Base-by-base conservation (phyloP, 2,113 vertebrate genomes). In the Pagrus major region DNA sequence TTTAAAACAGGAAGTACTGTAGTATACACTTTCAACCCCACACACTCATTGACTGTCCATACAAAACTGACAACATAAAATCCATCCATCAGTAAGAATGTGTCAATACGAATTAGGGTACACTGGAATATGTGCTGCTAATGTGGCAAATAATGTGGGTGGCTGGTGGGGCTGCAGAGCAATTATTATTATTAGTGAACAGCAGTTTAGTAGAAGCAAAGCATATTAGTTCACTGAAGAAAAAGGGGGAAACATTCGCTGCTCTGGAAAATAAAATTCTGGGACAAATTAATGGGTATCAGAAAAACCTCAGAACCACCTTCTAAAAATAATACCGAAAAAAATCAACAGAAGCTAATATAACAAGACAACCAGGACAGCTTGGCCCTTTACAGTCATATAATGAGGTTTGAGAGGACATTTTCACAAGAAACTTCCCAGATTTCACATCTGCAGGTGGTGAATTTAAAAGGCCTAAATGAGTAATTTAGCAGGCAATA, bases 141-240 rank as follows among this genome's bases (percentile, higher is more conserved):
- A 70, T n/a, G 77, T 46, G 76, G 35, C 23, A 31, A n/a, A 47
- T 35, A 29, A 8, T 15, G 37, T 59, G 49, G 46, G 49, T 7
- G 74, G 27, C 33, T 70, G 55, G 33, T 69, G 68, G 49, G 51
- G 56, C 29, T 70, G 61, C 47, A 47, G 60, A 56, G 75, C 16
- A 25, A 16, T 78, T 81, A 74, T 68, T 46, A 55, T 76, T 16
- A 84, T 89, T 91, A 91, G 90, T 89, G 71, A 80, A 44, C n/a
- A 71, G 61, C 31, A 58, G 78, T 90, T 93, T 91, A 92, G 90
- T 92, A 78, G 81, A 54, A 89, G 88, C 85, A 68, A 87, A 87
- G 83, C 59, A 29, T 29, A 84, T 91, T 89, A 86, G 86, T 89
- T 76, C 49, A 70, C 52, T n/a, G 52, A 71, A 68, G 68, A 23